Evolutionary conservation across 2,888 invertebrate species (phyloP), one percentile per base, ranked within the genome.

Genomic region (Malthinus seriepunctatus): DNA sequence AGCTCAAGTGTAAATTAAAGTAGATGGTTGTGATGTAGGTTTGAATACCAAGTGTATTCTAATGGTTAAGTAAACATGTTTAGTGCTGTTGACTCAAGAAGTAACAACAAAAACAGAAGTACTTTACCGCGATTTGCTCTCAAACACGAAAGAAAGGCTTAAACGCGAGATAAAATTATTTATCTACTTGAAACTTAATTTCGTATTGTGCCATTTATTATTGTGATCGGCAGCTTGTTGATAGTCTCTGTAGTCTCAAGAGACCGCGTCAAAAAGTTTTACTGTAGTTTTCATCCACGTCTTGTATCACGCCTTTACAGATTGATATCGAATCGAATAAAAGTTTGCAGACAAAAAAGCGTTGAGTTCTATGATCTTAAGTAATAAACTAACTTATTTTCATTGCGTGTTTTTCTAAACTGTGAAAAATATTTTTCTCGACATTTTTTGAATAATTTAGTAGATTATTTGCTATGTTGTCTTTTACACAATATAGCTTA

Each of bases 131-230:
- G 15, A 42, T 15, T 9, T 15, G 2, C 5, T 6, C n/a, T 14
- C 23, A 23, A 23, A 23, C 5, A 23, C 23, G 5, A 3, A 3
- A 2, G 2, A 23, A 23, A 2, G 5, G 23, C 23, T 23, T 23
- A 31, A 46, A 12, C 8, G 32, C 23, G 23, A 12, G 31, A 44
- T 44, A n/a, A n/a, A n/a, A n/a, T 32, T 32, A 32, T 46, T 46
- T 44, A n/a, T n/a, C n/a, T 15, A 12, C 31, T 1, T 32, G 31
- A 47, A 51, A 48, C 32, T 35, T 57, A 57, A 57, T 57, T 39
- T 42, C n/a, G 45, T 11, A 32, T 48, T 52, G 51, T 11, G 34
- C 47, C 57, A 57, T 57, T 57, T 57, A 57, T 57, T 57, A 51
- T 52, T 51, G 48, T 39, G 11, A 48, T 48, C 57, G 51, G 47